A percentile compares a stretch with the other conserved stretches of the same genome.
phyloP scores from a whole-genome alignment of 37 sponge, comb jelly and placozoan genomes.

The Hormiphora californensis region DNA sequence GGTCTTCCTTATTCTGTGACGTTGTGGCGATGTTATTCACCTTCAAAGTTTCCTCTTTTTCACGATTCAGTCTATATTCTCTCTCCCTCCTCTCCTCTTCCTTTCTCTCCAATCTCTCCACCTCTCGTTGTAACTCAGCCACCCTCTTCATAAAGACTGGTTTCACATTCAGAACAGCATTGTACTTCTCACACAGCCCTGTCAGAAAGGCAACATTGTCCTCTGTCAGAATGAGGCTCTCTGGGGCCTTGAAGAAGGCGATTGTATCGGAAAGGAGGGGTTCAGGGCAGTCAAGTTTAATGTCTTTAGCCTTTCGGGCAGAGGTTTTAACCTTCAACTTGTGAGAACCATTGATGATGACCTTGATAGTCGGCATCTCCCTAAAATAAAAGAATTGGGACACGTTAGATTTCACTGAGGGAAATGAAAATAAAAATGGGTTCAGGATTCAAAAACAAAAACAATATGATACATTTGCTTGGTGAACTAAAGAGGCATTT shows the following conservation, averaged over 20 bases:
- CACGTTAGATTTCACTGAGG: too few species aligned
- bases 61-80: background rate
- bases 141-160: slow-evolving; percentile 5
- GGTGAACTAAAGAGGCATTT: too few species aligned
- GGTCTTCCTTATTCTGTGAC: background rate
- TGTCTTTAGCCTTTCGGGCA: background rate
- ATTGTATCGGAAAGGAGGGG: background rate
- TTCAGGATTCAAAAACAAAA: too few species aligned
- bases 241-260: slow-evolving; percentile 11
- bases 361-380: background rate
- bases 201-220: background rate
- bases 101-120: background rate
- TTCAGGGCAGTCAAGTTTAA: background rate
- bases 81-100: background rate
- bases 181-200: background rate
- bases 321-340: background rate
- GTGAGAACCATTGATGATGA: background rate
- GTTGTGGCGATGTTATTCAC: background rate
- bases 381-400: too few species aligned
- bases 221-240: background rate
- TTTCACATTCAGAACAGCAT: background rate
- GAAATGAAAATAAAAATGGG: too few species aligned
- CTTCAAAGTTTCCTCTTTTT: background rate
- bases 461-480: too few species aligned
- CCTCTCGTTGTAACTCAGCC: background rate